Evolutionary conservation across 1,140 invertebrate genomes (phyloP), one percentile per base, ranked within the genome.

Genomic region (Brachionus manjavacas): DNA sequence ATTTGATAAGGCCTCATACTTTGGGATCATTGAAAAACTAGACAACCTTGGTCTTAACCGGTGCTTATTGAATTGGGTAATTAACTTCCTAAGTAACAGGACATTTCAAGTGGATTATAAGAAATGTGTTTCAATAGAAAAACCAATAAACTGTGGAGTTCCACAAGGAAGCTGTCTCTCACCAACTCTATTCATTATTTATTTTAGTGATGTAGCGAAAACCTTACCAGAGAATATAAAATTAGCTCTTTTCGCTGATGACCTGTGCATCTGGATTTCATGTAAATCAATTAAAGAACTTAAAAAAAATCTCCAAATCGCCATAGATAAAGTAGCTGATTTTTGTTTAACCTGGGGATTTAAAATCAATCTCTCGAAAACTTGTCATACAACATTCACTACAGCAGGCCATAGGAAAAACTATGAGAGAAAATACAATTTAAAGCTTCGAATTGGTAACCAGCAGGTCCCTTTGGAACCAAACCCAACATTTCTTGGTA

Each of bases 1-100:
- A 0, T 90, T 89, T 68, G 90, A 91, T 72, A 85, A 84, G 76
- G 87, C 89, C 0, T 89, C 89, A 88, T 84, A 87, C 12, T 76
- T 87, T 9, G 89, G 87, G 0, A 85, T 90, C 0, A 55, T 89
- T 3, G 86, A 85, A 25, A 90, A 88, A 85, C 76, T 90, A 16
- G 11, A 52, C n/a, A 46, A 79, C 14, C 16, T 79, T 3, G 76
- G 43, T n/a, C 35, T 72, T 14, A 72, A 39, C 35, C 35, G 12
- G 35, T 39, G 2, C 14, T n/a, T 72, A n/a, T 39, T 72, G 6
- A 79, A 39, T 9, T 79, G 43, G 76, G 46, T 79, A n/a, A n/a
- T n/a, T n/a, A n/a, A n/a, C n/a, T n/a, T n/a, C n/a, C n/a, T n/a
- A n/a, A n/a, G n/a, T 31, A 64, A 80, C 14, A 49, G 76, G 20